These are phyloP conservation scores for Apomyelois bistriatella DNA, from an alignment of 2,888 invertebrate genomes.

Conservation along the genomic window DNA sequence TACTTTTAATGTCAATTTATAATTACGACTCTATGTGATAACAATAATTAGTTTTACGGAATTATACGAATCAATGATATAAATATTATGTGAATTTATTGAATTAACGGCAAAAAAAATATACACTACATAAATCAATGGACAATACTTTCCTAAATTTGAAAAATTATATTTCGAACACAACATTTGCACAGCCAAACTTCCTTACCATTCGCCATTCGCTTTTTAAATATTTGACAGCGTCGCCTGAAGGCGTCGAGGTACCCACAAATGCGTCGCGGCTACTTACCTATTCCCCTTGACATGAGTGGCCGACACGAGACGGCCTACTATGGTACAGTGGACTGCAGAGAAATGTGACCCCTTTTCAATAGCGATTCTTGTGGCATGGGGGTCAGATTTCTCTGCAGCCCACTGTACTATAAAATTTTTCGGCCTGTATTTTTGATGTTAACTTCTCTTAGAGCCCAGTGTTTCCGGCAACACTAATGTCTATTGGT, in stretches of 20 bases:
- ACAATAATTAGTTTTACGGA: no score
- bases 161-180: slow-evolving; percentile 13
- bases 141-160: not conserved
- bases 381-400: no score
- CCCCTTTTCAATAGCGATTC: no score
- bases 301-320: slow-evolving; percentile 28
- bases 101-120: no score
- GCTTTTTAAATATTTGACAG: slow-evolving; percentile 43
- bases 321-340: not conserved
- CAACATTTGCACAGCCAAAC: slow-evolving; percentile 18
- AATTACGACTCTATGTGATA: no score
- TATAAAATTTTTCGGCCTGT: slow-evolving; percentile 12
- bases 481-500: not conserved
- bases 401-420: no score
- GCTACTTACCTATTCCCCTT: slow-evolving; percentile 57
- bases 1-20: no score
- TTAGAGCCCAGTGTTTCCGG: no score
- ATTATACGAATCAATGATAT: no score
- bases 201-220: slow-evolving; percentile 22
- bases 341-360: no score
- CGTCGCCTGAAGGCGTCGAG: slow-evolving; percentile 41
- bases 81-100: no score
- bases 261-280: slow-evolving; percentile 35
- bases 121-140: no score
- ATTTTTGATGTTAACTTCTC: not conserved